phyloP scores from a whole-genome alignment of 92 coral and sea anemone species.

The Palythoa caribaeorum region DNA sequence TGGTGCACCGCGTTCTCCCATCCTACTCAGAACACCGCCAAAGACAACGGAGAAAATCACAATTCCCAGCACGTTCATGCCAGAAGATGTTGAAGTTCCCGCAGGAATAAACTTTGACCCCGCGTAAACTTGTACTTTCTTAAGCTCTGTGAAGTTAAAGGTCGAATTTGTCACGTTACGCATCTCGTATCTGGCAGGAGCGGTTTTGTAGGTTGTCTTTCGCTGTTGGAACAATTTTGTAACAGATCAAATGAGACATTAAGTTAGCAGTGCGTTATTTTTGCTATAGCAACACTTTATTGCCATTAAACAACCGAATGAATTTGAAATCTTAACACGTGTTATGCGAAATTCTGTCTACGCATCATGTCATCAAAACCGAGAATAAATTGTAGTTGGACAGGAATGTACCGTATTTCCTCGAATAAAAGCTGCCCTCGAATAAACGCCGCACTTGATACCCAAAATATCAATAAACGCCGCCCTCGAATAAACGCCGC shows the following conservation, averaged over 20 bases:
- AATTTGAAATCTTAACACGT: too few species aligned
- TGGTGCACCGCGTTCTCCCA: constrained; percentile 90
- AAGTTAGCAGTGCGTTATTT: neutral
- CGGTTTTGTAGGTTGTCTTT: constrained; percentile 77
- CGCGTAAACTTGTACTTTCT: constrained; percentile 53
- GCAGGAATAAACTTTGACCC: constrained; percentile 71
- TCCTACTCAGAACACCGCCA: constrained; percentile 84
- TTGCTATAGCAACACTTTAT: too few species aligned
- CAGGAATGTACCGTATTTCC: too few species aligned
- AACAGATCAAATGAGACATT: neutral
- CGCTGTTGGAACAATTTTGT: constrained; percentile 44
- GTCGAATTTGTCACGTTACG: constrained; percentile 73
- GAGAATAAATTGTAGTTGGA: too few species aligned
- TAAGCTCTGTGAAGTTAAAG: constrained; percentile 61
- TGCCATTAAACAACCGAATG: too few species aligned
- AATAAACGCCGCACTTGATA: too few species aligned
- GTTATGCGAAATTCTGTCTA: too few species aligned
- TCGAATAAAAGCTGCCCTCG: too few species aligned
- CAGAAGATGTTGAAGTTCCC: constrained; percentile 60
- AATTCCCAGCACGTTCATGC: constrained; percentile 87
- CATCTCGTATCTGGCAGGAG: constrained; percentile 64
- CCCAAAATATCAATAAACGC: too few species aligned
- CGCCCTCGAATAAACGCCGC: too few species aligned
- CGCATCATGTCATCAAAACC: too few species aligned
- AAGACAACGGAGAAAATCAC: constrained; percentile 89